Evolutionary conservation across 2,113 vertebrate genomes (phyloP).

Genomic region (Lepus europaeus): DNA sequence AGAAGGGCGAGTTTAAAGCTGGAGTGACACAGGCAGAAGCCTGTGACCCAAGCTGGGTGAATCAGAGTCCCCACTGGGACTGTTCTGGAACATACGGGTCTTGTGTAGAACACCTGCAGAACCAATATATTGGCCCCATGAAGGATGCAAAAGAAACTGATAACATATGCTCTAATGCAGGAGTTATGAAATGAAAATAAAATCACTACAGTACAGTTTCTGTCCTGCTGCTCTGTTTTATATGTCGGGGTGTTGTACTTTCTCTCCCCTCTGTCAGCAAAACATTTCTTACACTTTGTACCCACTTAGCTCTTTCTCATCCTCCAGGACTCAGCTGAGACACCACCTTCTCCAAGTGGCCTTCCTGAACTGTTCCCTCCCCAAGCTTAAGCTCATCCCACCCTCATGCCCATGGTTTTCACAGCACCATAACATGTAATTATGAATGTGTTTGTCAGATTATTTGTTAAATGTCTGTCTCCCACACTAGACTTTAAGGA

Average conservation of each 20-base stretch:
- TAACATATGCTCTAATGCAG: background rate
- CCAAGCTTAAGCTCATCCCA: background rate
- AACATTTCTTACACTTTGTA: background rate
- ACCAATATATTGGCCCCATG: background rate
- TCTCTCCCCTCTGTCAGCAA: background rate
- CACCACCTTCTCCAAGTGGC: background rate
- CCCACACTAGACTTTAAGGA: background rate
- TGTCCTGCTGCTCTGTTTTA: background rate
- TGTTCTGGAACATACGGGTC: too few relatives aligned
- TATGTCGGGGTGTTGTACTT: background rate
- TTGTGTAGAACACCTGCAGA: background rate
- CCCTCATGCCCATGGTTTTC: background rate
- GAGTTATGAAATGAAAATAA: background rate
- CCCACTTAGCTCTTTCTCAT: background rate
- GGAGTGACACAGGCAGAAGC: too few relatives aligned
- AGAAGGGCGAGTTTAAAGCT: background rate
- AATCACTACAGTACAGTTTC: background rate
- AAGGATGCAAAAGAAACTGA: background rate
- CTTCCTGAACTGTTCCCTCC: background rate
- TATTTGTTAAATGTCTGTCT: background rate
- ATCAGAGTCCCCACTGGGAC: too few relatives aligned
- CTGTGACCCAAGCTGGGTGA: too few relatives aligned
- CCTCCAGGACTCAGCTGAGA: background rate
- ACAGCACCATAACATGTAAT: background rate
- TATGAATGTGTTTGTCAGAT: background rate